Percentiles rank a stretch among this genome's conserved stretches.
phyloP scores from a whole-genome alignment of 2,888 invertebrate species.

The Criorhina ranunculi region DNA sequence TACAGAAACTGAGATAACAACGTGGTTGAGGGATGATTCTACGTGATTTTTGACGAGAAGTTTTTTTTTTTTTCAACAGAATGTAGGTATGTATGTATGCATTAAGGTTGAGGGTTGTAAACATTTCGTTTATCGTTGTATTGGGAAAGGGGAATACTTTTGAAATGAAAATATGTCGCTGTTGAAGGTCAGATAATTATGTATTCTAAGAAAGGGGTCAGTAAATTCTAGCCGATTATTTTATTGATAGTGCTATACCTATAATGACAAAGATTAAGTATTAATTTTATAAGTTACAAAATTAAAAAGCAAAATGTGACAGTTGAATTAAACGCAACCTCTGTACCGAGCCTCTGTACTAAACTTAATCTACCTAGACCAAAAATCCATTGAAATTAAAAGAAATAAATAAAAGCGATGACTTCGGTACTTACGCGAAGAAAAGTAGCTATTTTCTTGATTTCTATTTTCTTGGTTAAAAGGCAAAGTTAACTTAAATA shows the following conservation, averaged over 20 bases:
- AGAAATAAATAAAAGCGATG: background rate
- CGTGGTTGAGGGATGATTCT: background rate
- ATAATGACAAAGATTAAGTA: too few relatives aligned
- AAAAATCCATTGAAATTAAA: background rate
- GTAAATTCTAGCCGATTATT: background rate
- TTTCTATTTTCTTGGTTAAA: background rate
- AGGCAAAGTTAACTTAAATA: background rate
- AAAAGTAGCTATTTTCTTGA: background rate
- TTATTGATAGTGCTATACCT: background rate
- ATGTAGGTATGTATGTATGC: background rate
- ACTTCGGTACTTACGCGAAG: background rate
- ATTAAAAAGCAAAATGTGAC: too few relatives aligned
- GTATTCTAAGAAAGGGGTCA: slow-evolving; percentile 16
- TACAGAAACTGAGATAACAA: background rate
- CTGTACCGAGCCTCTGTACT: slow-evolving; percentile 9
- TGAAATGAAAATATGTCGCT: slow-evolving; percentile 18
- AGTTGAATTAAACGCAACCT: too few relatives aligned
- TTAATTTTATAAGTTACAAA: too few relatives aligned
- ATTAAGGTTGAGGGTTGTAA: background rate
- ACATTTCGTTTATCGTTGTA: background rate
- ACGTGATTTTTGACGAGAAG: slow-evolving; percentile 12
- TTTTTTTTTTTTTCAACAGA: background rate
- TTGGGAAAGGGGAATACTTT: background rate
- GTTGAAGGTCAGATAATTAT: slow-evolving; percentile 37
- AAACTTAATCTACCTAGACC: slow-evolving; percentile 5